phyloP scores from a whole-genome alignment of 1,140 invertebrate genomes.

The Aphidius ervi region DNA sequence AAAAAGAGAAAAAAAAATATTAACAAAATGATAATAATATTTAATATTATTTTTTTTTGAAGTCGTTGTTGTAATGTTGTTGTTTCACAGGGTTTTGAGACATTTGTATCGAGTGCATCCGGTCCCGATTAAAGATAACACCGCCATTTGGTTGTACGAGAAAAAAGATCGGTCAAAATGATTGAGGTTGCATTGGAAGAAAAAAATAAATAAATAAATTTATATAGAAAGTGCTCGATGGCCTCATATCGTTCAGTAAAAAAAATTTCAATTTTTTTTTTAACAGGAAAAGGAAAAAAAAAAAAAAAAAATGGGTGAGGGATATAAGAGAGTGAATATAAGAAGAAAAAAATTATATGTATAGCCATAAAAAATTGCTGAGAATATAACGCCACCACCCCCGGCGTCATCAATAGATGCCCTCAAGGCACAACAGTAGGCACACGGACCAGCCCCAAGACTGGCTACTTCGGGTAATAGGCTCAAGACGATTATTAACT shows the following conservation, averaged over 20 bases:
- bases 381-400: slow-evolving; percentile 32
- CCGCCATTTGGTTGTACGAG: slow-evolving; percentile 6
- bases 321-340: neutral
- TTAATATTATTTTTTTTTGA: slow-evolving; percentile 23
- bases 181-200: neutral
- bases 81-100: no score
- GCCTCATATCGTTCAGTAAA: neutral
- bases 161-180: slow-evolving; percentile 13
- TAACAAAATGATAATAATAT: no score
- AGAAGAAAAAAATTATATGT: neutral
- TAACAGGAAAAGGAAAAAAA: neutral
- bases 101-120: slow-evolving; percentile 11
- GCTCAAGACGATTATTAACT: slow-evolving; percentile 45
- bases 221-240: neutral
- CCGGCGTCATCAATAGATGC: slow-evolving; percentile 45
- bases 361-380: slow-evolving; percentile 3
- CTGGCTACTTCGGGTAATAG: slow-evolving; percentile 48
- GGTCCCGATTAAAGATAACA: slow-evolving; percentile 16
- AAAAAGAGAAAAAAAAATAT: no score
- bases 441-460: slow-evolving; percentile 43
- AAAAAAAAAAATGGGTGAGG: neutral
- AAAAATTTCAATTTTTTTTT: neutral
- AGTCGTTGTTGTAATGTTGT: no score
- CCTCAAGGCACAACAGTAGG: slow-evolving; percentile 48
- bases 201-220: neutral